Evolutionary conservation across 37 sponge, comb jelly and placozoan genomes (phyloP).

Genomic region (Cliona cf. orientalis): DNA sequence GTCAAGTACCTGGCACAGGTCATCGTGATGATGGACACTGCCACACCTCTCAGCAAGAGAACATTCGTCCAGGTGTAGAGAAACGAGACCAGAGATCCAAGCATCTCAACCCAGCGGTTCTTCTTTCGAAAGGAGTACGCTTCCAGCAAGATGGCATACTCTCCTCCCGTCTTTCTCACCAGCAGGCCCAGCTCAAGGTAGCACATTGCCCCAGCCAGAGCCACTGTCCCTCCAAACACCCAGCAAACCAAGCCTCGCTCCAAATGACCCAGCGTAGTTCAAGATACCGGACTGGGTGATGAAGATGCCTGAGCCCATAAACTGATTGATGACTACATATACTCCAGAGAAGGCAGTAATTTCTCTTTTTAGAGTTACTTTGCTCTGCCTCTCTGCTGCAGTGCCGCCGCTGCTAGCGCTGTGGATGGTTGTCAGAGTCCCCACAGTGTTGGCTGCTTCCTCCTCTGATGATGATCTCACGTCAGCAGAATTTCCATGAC

Average conservation of each 20-base stretch:
- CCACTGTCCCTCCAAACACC: slow-evolving; percentile 65
- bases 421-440: no score
- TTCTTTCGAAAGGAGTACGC: slow-evolving; percentile 66
- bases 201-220: slow-evolving; percentile 71
- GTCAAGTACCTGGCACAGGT: slow-evolving; percentile 55
- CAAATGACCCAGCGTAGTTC: slow-evolving; percentile 55
- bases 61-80: slow-evolving; percentile 53
- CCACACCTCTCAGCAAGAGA: slow-evolving; percentile 25
- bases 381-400: no score
- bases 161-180: slow-evolving; percentile 66
- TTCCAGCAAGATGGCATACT: slow-evolving; percentile 57
- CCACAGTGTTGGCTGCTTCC: no score
- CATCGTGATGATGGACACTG: slow-evolving; percentile 32
- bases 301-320: slow-evolving; percentile 90
- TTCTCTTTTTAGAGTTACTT: slow-evolving; percentile 65
- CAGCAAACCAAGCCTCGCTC: slow-evolving; percentile 70
- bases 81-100: slow-evolving; percentile 64
- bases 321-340: slow-evolving; percentile 42
- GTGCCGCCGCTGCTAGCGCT: no score
- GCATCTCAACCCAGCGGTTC: background rate
- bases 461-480: no score
- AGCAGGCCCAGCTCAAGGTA: slow-evolving; percentile 75
- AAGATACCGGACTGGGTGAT: slow-evolving; percentile 75
- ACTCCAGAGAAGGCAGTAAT: slow-evolving; percentile 35
- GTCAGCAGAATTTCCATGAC: no score